A percentile compares a stretch with the other conserved stretches of the same genome.
These are phyloP conservation scores for Orthonyx spaldingii DNA, from an alignment of 2,113 vertebrate species.

Conservation along the genomic window DNA sequence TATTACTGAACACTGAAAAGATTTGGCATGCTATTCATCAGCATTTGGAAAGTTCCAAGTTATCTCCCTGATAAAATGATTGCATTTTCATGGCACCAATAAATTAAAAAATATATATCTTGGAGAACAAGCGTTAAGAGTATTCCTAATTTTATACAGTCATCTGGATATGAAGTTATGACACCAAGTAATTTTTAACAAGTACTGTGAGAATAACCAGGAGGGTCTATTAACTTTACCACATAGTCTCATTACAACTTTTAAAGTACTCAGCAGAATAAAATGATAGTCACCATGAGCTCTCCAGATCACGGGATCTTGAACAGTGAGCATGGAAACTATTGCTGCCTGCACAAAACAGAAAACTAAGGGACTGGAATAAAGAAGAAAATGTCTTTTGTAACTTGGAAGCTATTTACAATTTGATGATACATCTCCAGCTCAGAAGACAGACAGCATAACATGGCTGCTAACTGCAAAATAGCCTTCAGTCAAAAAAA, in stretches of 20 bases:
- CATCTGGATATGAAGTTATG: slow-evolving; percentile 26
- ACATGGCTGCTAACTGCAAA: background rate
- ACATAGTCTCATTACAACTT: slow-evolving; percentile 29
- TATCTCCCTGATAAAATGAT: background rate
- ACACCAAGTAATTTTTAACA: slow-evolving; percentile 12
- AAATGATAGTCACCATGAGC: background rate
- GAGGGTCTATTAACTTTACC: slow-evolving; percentile 21
- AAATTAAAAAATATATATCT: background rate
- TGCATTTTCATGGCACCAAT: background rate
- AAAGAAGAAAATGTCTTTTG: background rate
- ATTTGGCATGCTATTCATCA: background rate
- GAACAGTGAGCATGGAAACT: background rate
- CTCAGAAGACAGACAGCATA: background rate
- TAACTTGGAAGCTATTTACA: background rate
- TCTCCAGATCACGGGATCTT: background rate
- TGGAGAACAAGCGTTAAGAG: background rate
- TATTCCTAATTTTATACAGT: slow-evolving; percentile 9
- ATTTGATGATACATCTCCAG: background rate
- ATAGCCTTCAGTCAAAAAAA: background rate
- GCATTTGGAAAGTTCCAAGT: background rate
- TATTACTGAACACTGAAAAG: background rate
- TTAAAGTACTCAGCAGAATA: slow-evolving; percentile 33
- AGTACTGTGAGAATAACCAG: slow-evolving; percentile 30
- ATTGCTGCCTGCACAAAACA: background rate
- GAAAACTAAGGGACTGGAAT: background rate